A percentile compares a stretch with the other conserved stretches of the same genome.
These are phyloP conservation scores for Aplidium turbinatum DNA, from an alignment of 23 tunicate species.

Conservation along the genomic window DNA sequence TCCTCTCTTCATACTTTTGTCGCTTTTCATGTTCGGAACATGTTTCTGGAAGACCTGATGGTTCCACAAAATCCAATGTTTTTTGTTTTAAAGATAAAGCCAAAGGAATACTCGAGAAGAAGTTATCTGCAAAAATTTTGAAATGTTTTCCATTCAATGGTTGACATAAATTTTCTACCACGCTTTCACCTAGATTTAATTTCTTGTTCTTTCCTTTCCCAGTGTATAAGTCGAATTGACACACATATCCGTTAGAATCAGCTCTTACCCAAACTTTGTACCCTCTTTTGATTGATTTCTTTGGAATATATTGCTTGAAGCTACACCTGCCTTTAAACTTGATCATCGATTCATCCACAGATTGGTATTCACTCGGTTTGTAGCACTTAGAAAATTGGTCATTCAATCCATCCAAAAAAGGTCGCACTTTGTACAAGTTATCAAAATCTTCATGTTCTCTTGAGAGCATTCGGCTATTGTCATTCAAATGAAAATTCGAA, in stretches of 20 bases:
- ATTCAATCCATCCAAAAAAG: too few species aligned
- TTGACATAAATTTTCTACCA: slow-evolving; percentile 1
- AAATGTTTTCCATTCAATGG: not conserved
- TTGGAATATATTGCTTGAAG: slow-evolving; percentile 17
- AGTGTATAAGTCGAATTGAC: slow-evolving; percentile 10
- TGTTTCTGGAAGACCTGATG: slow-evolving; percentile 5
- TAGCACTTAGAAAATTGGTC: too few species aligned
- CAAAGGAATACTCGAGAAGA: slow-evolving; percentile 8
- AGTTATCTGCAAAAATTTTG: slow-evolving; percentile 24
- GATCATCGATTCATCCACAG: too few species aligned
- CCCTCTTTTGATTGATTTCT: slow-evolving; percentile 16
- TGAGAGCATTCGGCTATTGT: too few species aligned
- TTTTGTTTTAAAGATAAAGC: not conserved
- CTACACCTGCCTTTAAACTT: slow-evolving; percentile 22
- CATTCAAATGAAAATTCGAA: slow-evolving; percentile 6
- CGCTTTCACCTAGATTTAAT: slow-evolving; percentile 18
- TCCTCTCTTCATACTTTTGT: slow-evolving; percentile 23
- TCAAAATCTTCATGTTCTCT: too few species aligned
- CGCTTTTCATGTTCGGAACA: slow-evolving; percentile 18
- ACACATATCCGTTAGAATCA: not conserved
- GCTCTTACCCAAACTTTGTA: slow-evolving; percentile 29
- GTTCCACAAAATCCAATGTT: slow-evolving; percentile 20
- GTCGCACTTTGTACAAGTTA: too few species aligned
- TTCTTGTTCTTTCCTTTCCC: slow-evolving; percentile 10
- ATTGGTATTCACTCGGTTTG: too few species aligned